Evolutionary conservation across 2,113 vertebrate genomes (phyloP), one percentile per base, ranked within the genome.

Genomic region (Furnarius figulus): DNA sequence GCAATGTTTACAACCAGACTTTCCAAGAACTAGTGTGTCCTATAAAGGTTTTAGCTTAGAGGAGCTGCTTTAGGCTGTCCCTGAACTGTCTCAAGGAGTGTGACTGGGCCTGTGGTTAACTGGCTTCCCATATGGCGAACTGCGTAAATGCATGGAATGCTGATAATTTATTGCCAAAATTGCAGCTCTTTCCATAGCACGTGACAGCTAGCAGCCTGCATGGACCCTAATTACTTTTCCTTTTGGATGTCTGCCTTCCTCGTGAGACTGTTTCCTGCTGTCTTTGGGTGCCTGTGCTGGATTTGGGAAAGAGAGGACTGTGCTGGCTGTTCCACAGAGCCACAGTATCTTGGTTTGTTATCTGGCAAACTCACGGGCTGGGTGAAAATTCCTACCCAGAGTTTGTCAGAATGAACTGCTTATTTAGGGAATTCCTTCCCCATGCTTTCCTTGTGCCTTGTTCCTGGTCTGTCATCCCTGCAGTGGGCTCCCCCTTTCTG

Each of bases 171-270:
- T 37, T 72, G 74, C 85, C 46, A 33, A 27, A 53, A 35, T 8
- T 25, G 85, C 39, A 28, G 74, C 3, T 75, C 31, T 71, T 93
- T 85, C 85, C 47, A 39, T 75, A 55, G 81, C 87, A 47, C 1
- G 0, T 0, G 4, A 46, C 0, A 0, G 6, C 30, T 35, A 5
- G 39, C 53, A 31, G 56, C 47, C 52, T 65, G 55, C 56, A 4
- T 66, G 89, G 78, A 47, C 30, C 52, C 49, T 40, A 19, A 61
- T 80, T 13, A 11, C 46, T 77, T 82, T 83, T 85, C 53, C 50
- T 66, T 66, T 58, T 72, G 96, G 78, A 20, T 83, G 58, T 33
- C 52, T 79, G 70, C 78, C 58, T 76, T 49, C 25, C 0, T 0
- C 6, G 8, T n/a, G 73, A 82, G 70, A 15, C 50, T 0, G 0